phyloP scores from a whole-genome alignment of 2,113 vertebrate genomes.

The Tetrax tetrax region DNA sequence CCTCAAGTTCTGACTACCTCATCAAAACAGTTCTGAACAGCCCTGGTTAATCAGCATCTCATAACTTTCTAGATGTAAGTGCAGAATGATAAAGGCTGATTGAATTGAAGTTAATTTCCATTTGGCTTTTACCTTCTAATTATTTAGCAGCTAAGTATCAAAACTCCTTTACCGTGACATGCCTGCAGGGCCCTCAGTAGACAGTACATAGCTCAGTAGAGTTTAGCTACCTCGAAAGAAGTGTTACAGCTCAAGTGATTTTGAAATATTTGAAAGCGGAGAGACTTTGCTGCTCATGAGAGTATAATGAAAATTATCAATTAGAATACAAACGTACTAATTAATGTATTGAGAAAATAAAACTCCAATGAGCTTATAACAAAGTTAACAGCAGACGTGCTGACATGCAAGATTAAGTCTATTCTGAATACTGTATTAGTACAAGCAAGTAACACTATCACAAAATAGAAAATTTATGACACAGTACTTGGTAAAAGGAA shows the following conservation, averaged over 20 bases:
- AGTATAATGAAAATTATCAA: neutral
- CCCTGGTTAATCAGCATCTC: slow-evolving; percentile 8
- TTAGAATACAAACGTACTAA: slow-evolving; percentile 9
- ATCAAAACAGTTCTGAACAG: slow-evolving; percentile 5
- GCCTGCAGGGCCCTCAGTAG: neutral
- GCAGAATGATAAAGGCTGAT: neutral
- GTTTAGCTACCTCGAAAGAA: slow-evolving; percentile 8
- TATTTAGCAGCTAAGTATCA: slow-evolving; percentile 3
- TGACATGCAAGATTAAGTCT: neutral
- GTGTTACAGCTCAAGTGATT: neutral
- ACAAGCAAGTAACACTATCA: neutral
- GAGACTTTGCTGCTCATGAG: neutral
- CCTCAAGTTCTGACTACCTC: neutral
- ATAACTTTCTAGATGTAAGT: neutral
- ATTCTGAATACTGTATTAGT: neutral
- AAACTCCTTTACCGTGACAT: neutral
- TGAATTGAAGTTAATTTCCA: slow-evolving; percentile 45
- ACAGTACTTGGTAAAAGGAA: neutral
- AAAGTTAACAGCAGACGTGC: neutral
- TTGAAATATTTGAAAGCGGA: slow-evolving; percentile 32
- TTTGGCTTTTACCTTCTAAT: slow-evolving; percentile 54
- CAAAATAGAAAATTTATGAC: neutral
- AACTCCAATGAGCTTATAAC: neutral
- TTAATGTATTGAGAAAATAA: neutral
- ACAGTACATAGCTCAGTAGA: neutral